Evolutionary conservation across 2,888 invertebrate genomes (phyloP).

Genomic region (Nymphalis c-album): DNA sequence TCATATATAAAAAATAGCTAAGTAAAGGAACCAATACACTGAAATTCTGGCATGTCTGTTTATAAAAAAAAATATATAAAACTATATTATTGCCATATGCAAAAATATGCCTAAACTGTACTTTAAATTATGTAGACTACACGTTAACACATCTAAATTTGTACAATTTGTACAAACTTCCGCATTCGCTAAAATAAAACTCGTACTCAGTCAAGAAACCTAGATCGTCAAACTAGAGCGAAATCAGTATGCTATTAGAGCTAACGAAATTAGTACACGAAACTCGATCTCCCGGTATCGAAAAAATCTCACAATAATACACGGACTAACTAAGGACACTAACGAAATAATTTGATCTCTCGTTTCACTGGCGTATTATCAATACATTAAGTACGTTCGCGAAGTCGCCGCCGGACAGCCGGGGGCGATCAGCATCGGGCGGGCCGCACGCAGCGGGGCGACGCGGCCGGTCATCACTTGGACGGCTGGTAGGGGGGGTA

Average conservation of each 20-base stretch:
- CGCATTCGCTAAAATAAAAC: constrained; percentile 60
- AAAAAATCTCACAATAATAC: constrained; percentile 59
- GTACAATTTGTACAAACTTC: constrained; percentile 77
- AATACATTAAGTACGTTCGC: constrained; percentile 51
- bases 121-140: constrained; percentile 75
- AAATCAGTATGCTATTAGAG: constrained; percentile 51
- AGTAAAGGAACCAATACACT: constrained; percentile 79
- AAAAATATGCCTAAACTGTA: constrained; percentile 71
- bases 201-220: constrained; percentile 66
- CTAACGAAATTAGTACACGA: constrained; percentile 46
- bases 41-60: constrained; percentile 73
- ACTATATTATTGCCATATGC: constrained; percentile 73
- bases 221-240: constrained; percentile 51
- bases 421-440: constrained; percentile 7
- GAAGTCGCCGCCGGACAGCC: constrained; percentile 12
- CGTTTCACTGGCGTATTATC: constrained; percentile 49
- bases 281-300: constrained; percentile 31
- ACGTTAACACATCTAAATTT: constrained; percentile 71
- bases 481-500: constrained; percentile 76
- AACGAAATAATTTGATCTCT: constrained; percentile 55
- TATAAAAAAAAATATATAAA: constrained; percentile 58
- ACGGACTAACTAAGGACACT: constrained; percentile 59
- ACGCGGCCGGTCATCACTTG: constrained; percentile 64
- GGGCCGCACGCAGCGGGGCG: constrained; percentile 6
- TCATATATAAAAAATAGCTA: constrained; percentile 75